Base-by-base conservation (phyloP, 2,888 invertebrate species). In the Pammene aurita region DNA sequence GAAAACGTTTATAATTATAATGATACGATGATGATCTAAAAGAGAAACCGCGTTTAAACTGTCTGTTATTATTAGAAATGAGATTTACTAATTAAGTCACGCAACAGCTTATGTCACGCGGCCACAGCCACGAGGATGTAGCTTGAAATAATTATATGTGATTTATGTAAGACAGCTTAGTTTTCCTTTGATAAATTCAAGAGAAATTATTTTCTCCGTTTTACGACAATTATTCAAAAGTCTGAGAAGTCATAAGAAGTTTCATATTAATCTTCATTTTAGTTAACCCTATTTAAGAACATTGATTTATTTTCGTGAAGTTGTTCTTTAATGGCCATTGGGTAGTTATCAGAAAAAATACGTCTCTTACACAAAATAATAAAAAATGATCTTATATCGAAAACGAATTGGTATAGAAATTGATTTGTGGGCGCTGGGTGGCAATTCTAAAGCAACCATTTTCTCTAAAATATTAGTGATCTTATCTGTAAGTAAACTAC, bases 31-130 rank as follows among this genome's bases (percentile, higher is more conserved):
- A 38, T 62, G 50, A 52, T 50, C 41, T 62, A 62, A 55, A 55
- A 56, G 65, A 65, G 56, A 65, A 65, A 65, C 46, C 7, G n/a
- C 55, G 14, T 34, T 11, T 42, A 35, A 7, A 18, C 38, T 41
- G 38, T 35, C 11, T 61, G 58, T 64, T 68, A 64, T 68, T 64
- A 68, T 42, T 52, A 46, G 52, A 64, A 57, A 63, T 42, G 52
- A 64, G 68, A 69, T 64, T 64, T 35, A 54, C 35, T 69, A 69
- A 64, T 69, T 54, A 69, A 57, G 52, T 64, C 64, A 69, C 54
- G 68, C 58, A 69, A 69, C 38, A 54, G 26, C 68, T 69, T 64
- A 69, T 58, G 58, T 64, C 68, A 58, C 41, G 57, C 42, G 57
- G 52, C 68, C 46, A 46, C 57, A 16, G 52, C 41, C 52, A 58